Conservation (phyloP, 2,888 invertebrate species). For the Zygogramma bicolorata region DNA sequence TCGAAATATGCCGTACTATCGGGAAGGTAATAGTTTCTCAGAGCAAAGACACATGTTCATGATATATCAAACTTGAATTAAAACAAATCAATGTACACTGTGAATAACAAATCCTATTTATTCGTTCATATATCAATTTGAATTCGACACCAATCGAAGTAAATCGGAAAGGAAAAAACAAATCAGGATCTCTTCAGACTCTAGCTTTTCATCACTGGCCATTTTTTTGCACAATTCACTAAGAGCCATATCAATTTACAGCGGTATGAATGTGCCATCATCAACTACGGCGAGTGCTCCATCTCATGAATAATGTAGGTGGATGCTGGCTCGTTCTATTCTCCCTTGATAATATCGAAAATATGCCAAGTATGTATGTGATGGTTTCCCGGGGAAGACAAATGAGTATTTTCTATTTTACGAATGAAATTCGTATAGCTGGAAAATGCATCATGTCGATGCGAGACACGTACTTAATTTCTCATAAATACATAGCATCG, state of each 20-base stretch:
- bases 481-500: not conserved
- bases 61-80: too few relatives aligned
- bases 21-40: too few relatives aligned
- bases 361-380: constrained; percentile 1
- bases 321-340: not conserved
- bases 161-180: too few relatives aligned
- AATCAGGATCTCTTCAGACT: too few relatives aligned
- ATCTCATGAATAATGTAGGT: constrained; percentile 1
- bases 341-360: not conserved
- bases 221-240: too few relatives aligned
- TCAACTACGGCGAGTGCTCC: not conserved
- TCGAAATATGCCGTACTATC: too few relatives aligned
- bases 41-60: too few relatives aligned
- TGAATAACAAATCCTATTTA: too few relatives aligned
- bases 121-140: too few relatives aligned
- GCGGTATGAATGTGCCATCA: not conserved
- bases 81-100: too few relatives aligned
- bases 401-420: not conserved
- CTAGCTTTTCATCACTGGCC: too few relatives aligned
- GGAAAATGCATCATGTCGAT: not conserved
- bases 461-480: not conserved
- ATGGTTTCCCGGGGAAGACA: not conserved
- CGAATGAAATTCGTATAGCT: not conserved
- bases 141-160: too few relatives aligned
- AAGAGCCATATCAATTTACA: not conserved